Percentiles rank a stretch among this genome's conserved stretches.
Evolutionary conservation across 2,113 vertebrate species (phyloP).

Genomic region (Myocastor coypus): DNA sequence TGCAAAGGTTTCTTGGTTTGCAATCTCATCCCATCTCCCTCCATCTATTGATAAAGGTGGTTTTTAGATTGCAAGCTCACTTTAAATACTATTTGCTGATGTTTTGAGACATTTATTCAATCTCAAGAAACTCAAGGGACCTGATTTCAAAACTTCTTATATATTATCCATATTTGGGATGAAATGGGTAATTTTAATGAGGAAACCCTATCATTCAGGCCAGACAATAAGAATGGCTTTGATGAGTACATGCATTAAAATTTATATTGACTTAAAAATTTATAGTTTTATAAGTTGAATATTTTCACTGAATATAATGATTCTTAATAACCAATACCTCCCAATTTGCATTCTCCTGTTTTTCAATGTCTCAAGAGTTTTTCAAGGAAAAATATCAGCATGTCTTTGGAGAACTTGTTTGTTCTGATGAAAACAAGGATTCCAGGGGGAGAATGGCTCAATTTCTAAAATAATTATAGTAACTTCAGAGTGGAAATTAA

Average conservation of each 20-base stretch:
- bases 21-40: constrained; percentile 62
- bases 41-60: constrained; percentile 72
- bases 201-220: constrained; percentile 55
- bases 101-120: constrained; percentile 80
- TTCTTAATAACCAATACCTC: not conserved
- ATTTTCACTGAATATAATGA: constrained; percentile 64
- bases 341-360: not conserved
- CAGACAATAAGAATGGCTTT: constrained; percentile 46
- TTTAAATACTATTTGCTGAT: constrained; percentile 78
- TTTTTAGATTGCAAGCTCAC: constrained; percentile 76
- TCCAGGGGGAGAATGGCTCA: not conserved
- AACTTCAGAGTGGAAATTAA: constrained; percentile 63
- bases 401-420: constrained; percentile 50
- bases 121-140: constrained; percentile 76
- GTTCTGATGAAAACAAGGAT: constrained; percentile 60
- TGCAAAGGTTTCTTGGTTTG: constrained; percentile 73
- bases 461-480: constrained; percentile 64
- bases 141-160: constrained; percentile 70
- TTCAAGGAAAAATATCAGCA: constrained; percentile 55
- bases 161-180: constrained; percentile 71
- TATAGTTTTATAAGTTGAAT: constrained; percentile 61
- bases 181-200: constrained; percentile 71
- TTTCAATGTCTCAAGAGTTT: constrained; percentile 23
- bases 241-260: constrained; percentile 62
- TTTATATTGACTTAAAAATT: constrained; percentile 39